These are phyloP conservation scores for Drosophila cognata DNA, from an alignment of 2,888 invertebrate species.

Conservation along the genomic window DNA sequence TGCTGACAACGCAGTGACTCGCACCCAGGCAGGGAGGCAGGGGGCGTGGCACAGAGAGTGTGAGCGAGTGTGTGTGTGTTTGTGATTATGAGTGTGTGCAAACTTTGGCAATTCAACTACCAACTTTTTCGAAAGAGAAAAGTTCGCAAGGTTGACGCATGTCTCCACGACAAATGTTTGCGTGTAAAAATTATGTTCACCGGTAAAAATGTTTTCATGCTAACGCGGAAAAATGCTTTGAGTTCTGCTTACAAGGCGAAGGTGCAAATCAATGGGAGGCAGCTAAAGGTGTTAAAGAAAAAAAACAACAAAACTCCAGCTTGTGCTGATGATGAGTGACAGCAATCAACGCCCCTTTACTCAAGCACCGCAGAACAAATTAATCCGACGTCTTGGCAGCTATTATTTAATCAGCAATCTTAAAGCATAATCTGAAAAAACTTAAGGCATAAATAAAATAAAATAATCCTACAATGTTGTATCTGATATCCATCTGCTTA, in stretches of 20 bases:
- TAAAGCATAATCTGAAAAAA: not conserved
- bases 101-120: conserved; percentile 56
- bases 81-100: conserved; percentile 9
- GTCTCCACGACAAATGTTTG: conserved; percentile 57
- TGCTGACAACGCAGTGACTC: conserved; percentile 32
- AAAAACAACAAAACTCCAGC: conserved; percentile 2
- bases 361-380: conserved; percentile 6
- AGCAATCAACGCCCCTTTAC: conserved; percentile 57
- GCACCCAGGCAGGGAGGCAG: not conserved
- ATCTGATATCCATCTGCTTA: not conserved
- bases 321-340: conserved; percentile 23
- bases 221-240: conserved; percentile 28
- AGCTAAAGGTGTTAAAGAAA: not conserved
- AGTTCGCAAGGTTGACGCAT: conserved; percentile 56
- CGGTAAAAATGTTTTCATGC: conserved; percentile 42
- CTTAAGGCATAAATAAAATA: not conserved
- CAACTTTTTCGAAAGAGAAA: conserved; percentile 39
- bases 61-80: not conserved
- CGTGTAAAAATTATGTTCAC: conserved; percentile 50
- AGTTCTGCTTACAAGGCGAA: conserved; percentile 34
- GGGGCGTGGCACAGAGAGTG: conserved; percentile 3
- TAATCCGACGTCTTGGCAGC: conserved; percentile 9
- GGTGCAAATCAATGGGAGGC: not conserved
- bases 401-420: conserved; percentile 15
- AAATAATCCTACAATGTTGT: not conserved